Base-by-base conservation (phyloP, 2,888 invertebrate genomes). In the Drosophila greeni region DNA sequence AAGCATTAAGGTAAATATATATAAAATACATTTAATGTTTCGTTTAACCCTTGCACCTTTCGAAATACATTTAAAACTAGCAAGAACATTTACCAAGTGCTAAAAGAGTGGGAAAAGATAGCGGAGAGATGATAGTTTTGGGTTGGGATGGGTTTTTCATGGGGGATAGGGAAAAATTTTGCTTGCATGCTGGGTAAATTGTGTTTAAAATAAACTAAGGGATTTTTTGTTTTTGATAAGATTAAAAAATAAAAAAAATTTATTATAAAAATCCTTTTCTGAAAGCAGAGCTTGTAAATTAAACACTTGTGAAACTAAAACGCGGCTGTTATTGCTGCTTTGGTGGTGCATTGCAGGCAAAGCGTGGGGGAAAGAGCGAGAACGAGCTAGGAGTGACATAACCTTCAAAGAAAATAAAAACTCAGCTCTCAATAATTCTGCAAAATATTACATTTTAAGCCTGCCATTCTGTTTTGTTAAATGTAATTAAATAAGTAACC, bases 1-100 rank as follows among this genome's bases (percentile, higher is more conserved):
- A 78, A 84, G 82, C 82, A 70, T 60, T 61, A 24, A 53, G 48
- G 34, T 57, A 54, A 43, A 55, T 37, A 42, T 24, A 42, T 47
- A 20, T 47, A 47, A 24, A 48, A 48, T 43, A 65, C 47, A 67
- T 42, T 31, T 40, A 66, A 57, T 33, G 40, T 36, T 48, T 31
- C 11, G 11, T 26, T 53, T 24, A 70, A 66, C 42, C 53, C 53
- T 70, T 67, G 67, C 61, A 67, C 70, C 67, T 69, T 53, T 43
- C 47, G 29, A 40, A 66, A 48, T 47, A 66, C 40, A 47, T 57
- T 53, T 39, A 56, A 67, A 66, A 66, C 64, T 66, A 65, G 64
- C 64, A 67, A 64, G 67, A 47, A 65, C 47, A 55, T 65, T 54
- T 66, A 65, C 34, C 56, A 66, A 54, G 43, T 59, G 59, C 59